Base-by-base conservation (phyloP, 2,888 invertebrate genomes). In the Epiblema foenella region DNA sequence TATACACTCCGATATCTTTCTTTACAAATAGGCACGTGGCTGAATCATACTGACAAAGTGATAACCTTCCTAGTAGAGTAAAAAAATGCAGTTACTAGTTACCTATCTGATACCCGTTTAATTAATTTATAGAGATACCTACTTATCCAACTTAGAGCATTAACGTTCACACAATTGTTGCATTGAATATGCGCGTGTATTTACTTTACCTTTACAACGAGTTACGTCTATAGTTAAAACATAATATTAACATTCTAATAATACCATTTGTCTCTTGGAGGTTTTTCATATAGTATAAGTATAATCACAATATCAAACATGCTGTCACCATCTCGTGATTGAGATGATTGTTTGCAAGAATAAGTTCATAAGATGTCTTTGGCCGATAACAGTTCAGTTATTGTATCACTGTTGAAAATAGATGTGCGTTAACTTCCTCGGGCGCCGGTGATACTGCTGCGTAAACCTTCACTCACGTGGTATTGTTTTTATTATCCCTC, bases 401-500 rank as follows among this genome's bases (percentile, higher is more conserved):
- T 85, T 85, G 83, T 88, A 89, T 88, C 89, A 86, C 82, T 79
- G 81, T 77, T 85, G 74, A 86, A 90, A 91, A 90, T 88, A 91
- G 84, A 87, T 83, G 85, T 84, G 84, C 87, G 83, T 86, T 81
- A 85, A 85, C 85, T 83, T 82, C 84, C 83, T 79, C 79, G 54
- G 70, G 59, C 73, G 81, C 81, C 76, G 66, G 62, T 51, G 85
- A 83, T 84, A 83, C 83, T 80, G 83, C 83, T 79, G 79, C 79
- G 78, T 81, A 80, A 82, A 77, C 77, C 77, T 83, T 74, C 77
- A 77, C 77, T 91, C 93, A 91, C 92, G 90, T 92, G 92, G 85
- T 84, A 87, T 88, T 93, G 92, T 93, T 91, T 92, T 91, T 90
- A 89, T 89, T 89, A 87, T 88, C 83, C 87, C 81, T 81, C 78